These are phyloP conservation scores for Trissoscelio sp. DNA, from an alignment of 2,888 invertebrate genomes.

Conservation along the genomic window DNA sequence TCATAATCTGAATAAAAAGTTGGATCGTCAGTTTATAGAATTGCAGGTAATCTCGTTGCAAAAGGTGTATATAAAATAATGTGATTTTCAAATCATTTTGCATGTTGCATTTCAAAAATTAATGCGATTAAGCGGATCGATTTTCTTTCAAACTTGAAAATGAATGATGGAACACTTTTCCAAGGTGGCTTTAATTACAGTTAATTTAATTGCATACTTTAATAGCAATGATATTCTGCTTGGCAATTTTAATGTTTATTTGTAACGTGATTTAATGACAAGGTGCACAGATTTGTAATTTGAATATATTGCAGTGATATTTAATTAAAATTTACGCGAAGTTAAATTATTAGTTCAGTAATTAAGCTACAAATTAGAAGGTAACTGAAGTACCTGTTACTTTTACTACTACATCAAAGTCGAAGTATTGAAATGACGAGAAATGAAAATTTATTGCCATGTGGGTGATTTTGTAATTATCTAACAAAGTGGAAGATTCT, in stretches of 20 bases:
- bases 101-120: not conserved
- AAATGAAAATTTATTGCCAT: not conserved
- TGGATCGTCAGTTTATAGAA: slow-evolving; percentile 20
- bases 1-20: slow-evolving; percentile 28
- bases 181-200: not conserved
- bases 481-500: no score
- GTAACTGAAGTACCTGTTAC: slow-evolving; percentile 1
- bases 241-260: not conserved
- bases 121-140: slow-evolving; percentile 8
- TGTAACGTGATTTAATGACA: not conserved
- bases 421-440: not conserved
- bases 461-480: no score
- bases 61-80: slow-evolving; percentile 11
- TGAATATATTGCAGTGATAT: not conserved
- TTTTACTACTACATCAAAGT: not conserved
- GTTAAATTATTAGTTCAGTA: not conserved
- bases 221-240: not conserved
- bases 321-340: not conserved
- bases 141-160: not conserved
- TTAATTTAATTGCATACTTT: not conserved
- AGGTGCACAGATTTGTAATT: not conserved
- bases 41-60: not conserved
- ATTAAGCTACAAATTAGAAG: not conserved
- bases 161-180: not conserved
- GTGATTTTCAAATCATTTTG: slow-evolving; percentile 4